Conservation (phyloP, 1,140 invertebrate species). For the Helicoverpa zea region DNA sequence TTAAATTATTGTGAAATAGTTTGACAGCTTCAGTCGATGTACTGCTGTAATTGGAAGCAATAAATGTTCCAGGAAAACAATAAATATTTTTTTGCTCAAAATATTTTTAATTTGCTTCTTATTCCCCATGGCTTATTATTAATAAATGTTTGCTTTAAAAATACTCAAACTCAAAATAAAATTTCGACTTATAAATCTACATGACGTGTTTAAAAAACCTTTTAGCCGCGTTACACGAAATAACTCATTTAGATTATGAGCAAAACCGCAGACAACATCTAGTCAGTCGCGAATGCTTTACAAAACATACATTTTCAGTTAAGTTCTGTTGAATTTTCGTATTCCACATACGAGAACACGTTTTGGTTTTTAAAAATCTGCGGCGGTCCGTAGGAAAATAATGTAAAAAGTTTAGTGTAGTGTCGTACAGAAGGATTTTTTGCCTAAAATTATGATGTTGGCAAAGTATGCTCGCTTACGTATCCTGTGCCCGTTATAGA, state of each 20-base stretch:
- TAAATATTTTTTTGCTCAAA: too few relatives aligned
- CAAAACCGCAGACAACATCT: too few relatives aligned
- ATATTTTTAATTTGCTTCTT: too few relatives aligned
- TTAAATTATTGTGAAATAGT: not conserved
- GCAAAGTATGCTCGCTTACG: conserved; percentile 34
- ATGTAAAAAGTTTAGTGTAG: conserved; percentile 32
- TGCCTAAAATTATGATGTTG: conserved; percentile 40
- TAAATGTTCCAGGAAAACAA: too few relatives aligned
- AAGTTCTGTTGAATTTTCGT: not conserved
- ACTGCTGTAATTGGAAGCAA: too few relatives aligned
- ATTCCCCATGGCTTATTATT: too few relatives aligned
- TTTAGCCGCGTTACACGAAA: too few relatives aligned
- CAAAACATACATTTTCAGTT: not conserved
- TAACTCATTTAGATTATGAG: too few relatives aligned
- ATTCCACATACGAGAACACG: not conserved
- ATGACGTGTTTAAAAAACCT: too few relatives aligned
- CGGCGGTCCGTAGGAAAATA: not conserved
- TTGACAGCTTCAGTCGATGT: not conserved
- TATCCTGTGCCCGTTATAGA: conserved; percentile 34
- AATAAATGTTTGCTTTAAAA: too few relatives aligned
- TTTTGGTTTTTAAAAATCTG: conserved; percentile 26
- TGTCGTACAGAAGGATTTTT: conserved; percentile 29
- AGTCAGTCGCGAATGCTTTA: not conserved
- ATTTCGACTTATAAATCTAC: too few relatives aligned
- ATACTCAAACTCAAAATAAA: too few relatives aligned